Percentiles rank a stretch among this genome's conserved stretches.
phyloP scores from a whole-genome alignment of 2,888 invertebrate genomes.

The Petrophora chlorosata region DNA sequence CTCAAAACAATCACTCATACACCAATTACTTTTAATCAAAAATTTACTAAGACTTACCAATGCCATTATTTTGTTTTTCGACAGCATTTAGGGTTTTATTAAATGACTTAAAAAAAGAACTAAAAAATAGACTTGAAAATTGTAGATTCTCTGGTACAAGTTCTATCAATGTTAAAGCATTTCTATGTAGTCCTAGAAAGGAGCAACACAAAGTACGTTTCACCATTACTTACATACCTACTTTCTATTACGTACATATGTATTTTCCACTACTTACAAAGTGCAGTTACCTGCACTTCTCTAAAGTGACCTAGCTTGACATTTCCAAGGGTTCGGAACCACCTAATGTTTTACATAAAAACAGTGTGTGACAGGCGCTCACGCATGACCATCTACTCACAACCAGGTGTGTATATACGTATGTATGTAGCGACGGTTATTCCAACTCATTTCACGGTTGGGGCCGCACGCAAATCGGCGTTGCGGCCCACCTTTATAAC shows the following conservation, averaged over 20 bases:
- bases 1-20: no score
- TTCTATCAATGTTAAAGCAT: no score
- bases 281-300: conserved; percentile 1
- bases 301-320: conserved; percentile 1
- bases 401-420: conserved; percentile 39
- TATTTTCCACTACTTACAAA: not conserved
- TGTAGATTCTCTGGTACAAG: no score
- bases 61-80: no score
- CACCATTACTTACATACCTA: no score
- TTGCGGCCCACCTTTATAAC: conserved; percentile 31
- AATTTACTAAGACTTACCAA: no score
- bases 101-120: no score
- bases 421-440: conserved; percentile 53
- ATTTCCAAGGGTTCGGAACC: conserved; percentile 5
- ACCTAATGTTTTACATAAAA: conserved; percentile 25
- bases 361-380: conserved; percentile 24
- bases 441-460: conserved; percentile 74
- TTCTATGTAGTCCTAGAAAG: no score
- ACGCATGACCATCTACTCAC: conserved; percentile 39
- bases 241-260: not conserved
- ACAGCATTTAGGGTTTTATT: no score
- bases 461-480: conserved; percentile 58
- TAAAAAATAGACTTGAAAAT: no score
- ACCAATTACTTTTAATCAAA: no score
- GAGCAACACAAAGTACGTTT: no score